Evolutionary conservation across 2,797 vertebrate species (phyloP).

Genomic region (Rhodeus uyekii): DNA sequence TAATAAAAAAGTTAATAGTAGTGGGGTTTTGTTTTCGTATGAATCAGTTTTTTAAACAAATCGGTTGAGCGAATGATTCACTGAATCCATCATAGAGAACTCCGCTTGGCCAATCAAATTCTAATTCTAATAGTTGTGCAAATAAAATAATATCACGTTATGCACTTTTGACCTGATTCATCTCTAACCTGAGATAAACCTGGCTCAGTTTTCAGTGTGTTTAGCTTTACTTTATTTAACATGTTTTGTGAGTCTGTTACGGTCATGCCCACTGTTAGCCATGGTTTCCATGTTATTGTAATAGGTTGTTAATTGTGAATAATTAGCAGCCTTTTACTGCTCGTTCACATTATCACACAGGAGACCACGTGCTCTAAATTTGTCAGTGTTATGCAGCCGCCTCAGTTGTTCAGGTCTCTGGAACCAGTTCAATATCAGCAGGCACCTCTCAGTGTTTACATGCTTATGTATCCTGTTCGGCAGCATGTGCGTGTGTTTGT

Average conservation of each 20-base stretch:
- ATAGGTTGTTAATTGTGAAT: constrained; percentile 34
- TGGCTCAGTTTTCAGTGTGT: not conserved
- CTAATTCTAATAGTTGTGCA: not conserved
- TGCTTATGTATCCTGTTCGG: constrained; percentile 61
- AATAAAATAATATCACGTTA: too few relatives aligned
- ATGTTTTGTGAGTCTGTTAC: not conserved
- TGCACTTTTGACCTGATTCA: not conserved
- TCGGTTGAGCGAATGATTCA: not conserved
- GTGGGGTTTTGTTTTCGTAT: not conserved
- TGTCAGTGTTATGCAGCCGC: constrained; percentile 31
- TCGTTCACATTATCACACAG: constrained; percentile 23
- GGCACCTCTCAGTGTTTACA: constrained; percentile 68
- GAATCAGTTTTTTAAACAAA: not conserved
- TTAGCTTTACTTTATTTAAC: not conserved
- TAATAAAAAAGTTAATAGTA: not conserved
- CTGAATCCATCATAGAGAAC: not conserved
- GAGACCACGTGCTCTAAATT: constrained; percentile 16
- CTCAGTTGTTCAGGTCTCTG: constrained; percentile 34
- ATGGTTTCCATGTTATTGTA: constrained; percentile 12
- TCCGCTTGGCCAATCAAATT: not conserved
- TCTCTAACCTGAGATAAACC: not conserved
- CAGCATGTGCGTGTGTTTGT: constrained; percentile 55
- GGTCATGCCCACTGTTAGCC: not conserved
- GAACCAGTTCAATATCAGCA: constrained; percentile 44
- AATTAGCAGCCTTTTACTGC: constrained; percentile 42